Evolutionary conservation across 2,888 invertebrate species (phyloP).

Genomic region (Drosophila suboccidentalis): DNA sequence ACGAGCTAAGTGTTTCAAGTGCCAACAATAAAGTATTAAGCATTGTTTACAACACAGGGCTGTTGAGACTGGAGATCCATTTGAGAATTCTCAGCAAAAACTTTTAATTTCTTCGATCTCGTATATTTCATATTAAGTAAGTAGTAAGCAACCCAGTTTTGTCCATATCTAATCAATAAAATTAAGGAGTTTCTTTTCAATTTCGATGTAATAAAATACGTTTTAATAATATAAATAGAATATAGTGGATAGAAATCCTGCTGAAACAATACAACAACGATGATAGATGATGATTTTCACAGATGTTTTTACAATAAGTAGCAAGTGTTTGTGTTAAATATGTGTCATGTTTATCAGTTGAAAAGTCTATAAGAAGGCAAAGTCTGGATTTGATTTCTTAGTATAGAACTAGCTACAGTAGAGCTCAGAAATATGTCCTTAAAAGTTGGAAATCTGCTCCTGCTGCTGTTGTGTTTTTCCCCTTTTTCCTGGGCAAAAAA

Average conservation of each 20-base stretch:
- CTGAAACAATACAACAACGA: neutral
- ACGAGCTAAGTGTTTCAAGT: slow-evolving; percentile 34
- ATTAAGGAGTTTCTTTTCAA: too few species aligned
- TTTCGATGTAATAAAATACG: too few species aligned
- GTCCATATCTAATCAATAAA: too few species aligned
- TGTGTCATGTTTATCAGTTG: neutral
- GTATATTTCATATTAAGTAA: too few species aligned
- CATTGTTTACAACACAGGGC: slow-evolving; percentile 1
- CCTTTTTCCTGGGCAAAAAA: neutral
- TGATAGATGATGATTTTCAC: neutral
- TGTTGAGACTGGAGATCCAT: too few species aligned
- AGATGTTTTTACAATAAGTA: slow-evolving; percentile 4
- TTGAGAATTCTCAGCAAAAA: too few species aligned
- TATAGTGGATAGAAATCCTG: neutral
- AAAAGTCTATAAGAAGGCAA: slow-evolving; percentile 26
- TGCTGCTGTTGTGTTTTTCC: neutral
- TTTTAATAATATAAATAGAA: too few species aligned
- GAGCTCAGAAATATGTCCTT: slow-evolving; percentile 17
- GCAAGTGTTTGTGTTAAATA: too few species aligned
- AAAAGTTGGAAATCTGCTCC: neutral
- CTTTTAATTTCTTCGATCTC: too few species aligned
- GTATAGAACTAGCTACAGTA: neutral
- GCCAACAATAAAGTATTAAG: slow-evolving; percentile 5
- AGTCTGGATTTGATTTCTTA: neutral
- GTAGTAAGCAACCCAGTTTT: too few species aligned